Base-by-base conservation (phyloP, 2,797 vertebrate genomes). In the Leptodactylus fallax region DNA sequence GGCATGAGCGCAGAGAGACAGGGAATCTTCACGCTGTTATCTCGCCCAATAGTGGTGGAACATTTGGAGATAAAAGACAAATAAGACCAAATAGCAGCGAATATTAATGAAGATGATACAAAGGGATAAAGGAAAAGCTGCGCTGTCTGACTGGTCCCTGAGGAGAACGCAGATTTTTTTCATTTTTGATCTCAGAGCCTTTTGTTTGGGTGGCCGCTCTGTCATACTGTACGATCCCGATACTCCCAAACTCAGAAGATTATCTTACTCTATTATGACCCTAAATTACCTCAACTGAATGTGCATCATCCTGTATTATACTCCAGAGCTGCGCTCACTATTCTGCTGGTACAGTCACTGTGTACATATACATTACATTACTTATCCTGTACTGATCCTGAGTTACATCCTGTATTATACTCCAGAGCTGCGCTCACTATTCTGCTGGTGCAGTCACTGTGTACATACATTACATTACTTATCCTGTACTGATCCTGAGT, bases 141-240 rank as follows among this genome's bases (percentile, higher is more conserved):
- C 17, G 17, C n/a, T 6, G 55, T 21, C 76, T 74, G 78, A 79
- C 47, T 51, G 63, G 3, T 60, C 78, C 78, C 60, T n/a, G n/a
- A 12, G 6, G 16, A 56, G 58, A 7, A 13, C 27, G 65, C 36
- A 36, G 21, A 12, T 27, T 45, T 82, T n/a, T 27, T 77, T 45
- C 4, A 7, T 0, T 21, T 87, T 71, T 87, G 47, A 87, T 87
- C 51, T 58, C n/a, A 6, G 5, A 4, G 49, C 17, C 13, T 78
- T 85, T 86, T 86, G 85, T 79, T 81, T 11, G 16, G 14, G 19
- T 23, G 11, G 10, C 14, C 21, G 36, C 85, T 85, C 25, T 71
- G 36, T 65, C 14, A 3, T 17, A 19, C n/a, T n/a, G 56, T 5
- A 0, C 25, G 2, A 55, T 55, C 19, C 14, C 19, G 8, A 23